Evolutionary conservation across 2,113 vertebrate genomes (phyloP).

Genomic region (Sapajus apella): DNA sequence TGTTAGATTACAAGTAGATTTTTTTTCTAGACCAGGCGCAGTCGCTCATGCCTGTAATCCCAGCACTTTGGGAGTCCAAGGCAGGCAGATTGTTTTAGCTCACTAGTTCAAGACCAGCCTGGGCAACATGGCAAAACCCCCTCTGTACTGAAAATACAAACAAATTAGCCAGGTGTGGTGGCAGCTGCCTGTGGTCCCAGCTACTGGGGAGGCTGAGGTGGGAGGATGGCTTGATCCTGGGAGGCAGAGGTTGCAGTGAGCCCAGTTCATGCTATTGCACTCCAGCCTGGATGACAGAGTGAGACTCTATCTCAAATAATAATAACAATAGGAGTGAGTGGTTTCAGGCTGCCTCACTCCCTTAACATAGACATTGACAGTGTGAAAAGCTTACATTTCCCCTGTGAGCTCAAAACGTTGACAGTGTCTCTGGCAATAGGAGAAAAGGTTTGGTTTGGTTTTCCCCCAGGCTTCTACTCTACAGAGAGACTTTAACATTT

Average conservation of each 20-base stretch:
- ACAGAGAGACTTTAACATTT: too few species aligned
- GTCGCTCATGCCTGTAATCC: not conserved
- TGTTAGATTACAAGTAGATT: slow-evolving; percentile 11
- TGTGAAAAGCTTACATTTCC: too few species aligned
- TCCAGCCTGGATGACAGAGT: not conserved
- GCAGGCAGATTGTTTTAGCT: not conserved
- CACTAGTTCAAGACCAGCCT: not conserved
- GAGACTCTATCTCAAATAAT: not conserved
- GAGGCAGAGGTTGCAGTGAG: not conserved
- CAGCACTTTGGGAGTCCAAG: not conserved
- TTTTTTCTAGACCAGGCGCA: too few species aligned
- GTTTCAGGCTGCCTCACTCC: too few species aligned
- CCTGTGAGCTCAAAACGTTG: too few species aligned
- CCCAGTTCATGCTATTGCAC: not conserved
- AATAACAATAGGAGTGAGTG: not conserved
- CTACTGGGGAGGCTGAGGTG: not conserved
- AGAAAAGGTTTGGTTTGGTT: too few species aligned
- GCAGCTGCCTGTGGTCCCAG: not conserved
- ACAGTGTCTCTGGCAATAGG: too few species aligned
- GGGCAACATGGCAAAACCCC: too few species aligned
- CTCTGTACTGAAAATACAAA: not conserved
- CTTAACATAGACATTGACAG: too few species aligned
- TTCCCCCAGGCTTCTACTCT: too few species aligned
- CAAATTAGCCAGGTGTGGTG: not conserved
- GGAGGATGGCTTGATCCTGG: not conserved